Conservation (phyloP, 2,888 invertebrate genomes). For the Hedya salicella region DNA sequence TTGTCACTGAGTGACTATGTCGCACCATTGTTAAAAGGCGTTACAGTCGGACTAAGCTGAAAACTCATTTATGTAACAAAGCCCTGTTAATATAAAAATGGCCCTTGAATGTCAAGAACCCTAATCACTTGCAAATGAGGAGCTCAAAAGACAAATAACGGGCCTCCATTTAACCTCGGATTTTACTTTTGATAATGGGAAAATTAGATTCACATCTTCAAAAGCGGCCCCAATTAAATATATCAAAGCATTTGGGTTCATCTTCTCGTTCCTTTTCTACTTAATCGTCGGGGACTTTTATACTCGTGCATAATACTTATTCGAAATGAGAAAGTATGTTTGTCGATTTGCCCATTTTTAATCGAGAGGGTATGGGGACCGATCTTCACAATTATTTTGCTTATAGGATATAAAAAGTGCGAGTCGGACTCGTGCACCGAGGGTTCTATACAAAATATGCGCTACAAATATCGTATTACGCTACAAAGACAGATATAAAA, state of each 20-base stretch:
- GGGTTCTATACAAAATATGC: too few relatives aligned
- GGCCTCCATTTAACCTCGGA: conserved; percentile 10
- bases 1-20: too few relatives aligned
- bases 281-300: neutral
- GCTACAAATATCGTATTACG: too few relatives aligned
- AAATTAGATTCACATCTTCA: conserved; percentile 15
- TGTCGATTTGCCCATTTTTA: too few relatives aligned
- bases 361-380: too few relatives aligned
- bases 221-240: conserved; percentile 4
- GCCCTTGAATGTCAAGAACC: neutral
- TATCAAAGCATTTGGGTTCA: neutral
- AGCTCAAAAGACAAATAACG: conserved; percentile 22
- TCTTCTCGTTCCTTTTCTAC: conserved; percentile 2
- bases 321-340: neutral
- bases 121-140: conserved; percentile 10
- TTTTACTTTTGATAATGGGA: conserved; percentile 5
- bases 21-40: too few relatives aligned
- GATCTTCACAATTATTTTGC: too few relatives aligned
- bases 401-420: too few relatives aligned
- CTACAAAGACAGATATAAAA: too few relatives aligned
- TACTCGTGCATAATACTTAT: neutral
- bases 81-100: neutral
- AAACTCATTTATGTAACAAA: neutral
- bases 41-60: too few relatives aligned
- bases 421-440: too few relatives aligned